Conservation (phyloP, 1,140 invertebrate species). For the Helicoverpa armigera region DNA sequence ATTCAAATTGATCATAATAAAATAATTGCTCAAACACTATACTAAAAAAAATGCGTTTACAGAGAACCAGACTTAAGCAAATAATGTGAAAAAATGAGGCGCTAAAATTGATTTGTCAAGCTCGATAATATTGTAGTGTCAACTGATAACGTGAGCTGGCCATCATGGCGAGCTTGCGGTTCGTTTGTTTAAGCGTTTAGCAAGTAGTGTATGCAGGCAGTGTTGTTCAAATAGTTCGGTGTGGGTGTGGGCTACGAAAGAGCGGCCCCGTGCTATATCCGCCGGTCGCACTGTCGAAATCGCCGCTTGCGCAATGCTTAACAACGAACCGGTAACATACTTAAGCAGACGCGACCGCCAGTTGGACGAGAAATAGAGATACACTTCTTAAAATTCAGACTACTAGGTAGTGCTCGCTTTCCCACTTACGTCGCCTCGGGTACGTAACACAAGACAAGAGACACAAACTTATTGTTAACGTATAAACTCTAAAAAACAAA, state of each 20-base stretch:
- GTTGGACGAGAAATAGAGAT: constrained; percentile 57
- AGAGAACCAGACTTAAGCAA: neutral
- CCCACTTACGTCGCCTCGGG: neutral
- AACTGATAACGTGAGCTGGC: constrained; percentile 63
- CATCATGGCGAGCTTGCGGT: constrained; percentile 59
- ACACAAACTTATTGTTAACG: neutral
- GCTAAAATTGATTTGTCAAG: constrained; percentile 49
- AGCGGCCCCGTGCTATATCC: constrained; percentile 84
- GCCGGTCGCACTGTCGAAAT: constrained; percentile 78
- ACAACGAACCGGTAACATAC: constrained; percentile 73
- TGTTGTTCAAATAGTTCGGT: constrained; percentile 73
- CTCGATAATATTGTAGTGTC: constrained; percentile 53
- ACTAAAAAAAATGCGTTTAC: neutral
- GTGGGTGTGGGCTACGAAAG: constrained; percentile 77
- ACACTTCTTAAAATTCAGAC: constrained; percentile 55
- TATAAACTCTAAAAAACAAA: neutral
- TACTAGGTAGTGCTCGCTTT: neutral
- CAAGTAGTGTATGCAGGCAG: constrained; percentile 65
- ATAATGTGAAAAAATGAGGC: constrained; percentile 50
- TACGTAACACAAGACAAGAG: neutral
- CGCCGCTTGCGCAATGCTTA: constrained; percentile 74
- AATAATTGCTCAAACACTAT: neutral
- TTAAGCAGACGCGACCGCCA: constrained; percentile 60
- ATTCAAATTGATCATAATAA: neutral
- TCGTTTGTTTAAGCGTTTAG: constrained; percentile 74